Evolutionary conservation across 2,797 vertebrate species (phyloP).

Genomic region (Pelodytes ibericus): DNA sequence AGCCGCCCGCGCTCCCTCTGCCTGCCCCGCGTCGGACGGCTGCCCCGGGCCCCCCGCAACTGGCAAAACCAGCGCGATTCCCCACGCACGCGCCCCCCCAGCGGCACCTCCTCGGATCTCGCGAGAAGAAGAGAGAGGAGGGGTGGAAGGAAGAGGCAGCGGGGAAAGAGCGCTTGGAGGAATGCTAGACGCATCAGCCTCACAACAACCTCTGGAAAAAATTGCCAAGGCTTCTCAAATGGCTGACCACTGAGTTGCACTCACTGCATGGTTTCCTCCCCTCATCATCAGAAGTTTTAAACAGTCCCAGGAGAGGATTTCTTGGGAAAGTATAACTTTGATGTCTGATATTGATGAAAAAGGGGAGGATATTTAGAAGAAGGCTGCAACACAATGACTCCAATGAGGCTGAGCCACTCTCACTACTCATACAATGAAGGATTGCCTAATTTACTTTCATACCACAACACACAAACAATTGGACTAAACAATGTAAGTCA

Average conservation of each 20-base stretch:
- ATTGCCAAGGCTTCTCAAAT: neutral
- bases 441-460: neutral
- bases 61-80: conserved; percentile 51
- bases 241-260: conserved; percentile 6
- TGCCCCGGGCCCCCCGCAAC: conserved; percentile 42
- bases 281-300: neutral
- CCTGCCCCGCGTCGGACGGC: conserved; percentile 30
- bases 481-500: too few species aligned
- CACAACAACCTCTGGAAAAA: conserved; percentile 28
- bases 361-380: neutral
- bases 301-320: neutral
- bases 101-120: conserved; percentile 55
- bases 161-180: conserved; percentile 32
- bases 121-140: conserved; percentile 54
- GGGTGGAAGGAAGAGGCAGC: conserved; percentile 45
- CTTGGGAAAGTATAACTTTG: neutral
- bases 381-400: neutral
- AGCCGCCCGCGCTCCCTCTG: conserved; percentile 39
- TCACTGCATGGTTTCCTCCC: neutral
- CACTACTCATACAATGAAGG: neutral
- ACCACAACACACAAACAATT: too few species aligned
- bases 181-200: conserved; percentile 36
- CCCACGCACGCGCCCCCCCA: conserved; percentile 47
- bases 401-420: neutral
- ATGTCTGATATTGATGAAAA: neutral